These are phyloP conservation scores for Mechanitis messenoides DNA, from an alignment of 2,888 invertebrate species.

Conservation along the genomic window DNA sequence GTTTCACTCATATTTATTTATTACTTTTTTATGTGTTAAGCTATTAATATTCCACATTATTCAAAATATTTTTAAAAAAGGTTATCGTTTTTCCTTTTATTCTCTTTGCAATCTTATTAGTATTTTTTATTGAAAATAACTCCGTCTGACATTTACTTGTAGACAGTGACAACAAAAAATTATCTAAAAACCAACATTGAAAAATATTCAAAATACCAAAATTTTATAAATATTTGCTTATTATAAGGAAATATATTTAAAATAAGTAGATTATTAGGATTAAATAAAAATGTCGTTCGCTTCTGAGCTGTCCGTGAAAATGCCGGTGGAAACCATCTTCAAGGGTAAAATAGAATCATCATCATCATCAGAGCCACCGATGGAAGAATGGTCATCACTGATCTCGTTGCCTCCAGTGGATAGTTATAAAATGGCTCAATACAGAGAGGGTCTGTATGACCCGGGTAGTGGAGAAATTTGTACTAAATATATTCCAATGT, in stretches of 20 bases:
- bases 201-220: too few species aligned
- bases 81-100: too few species aligned
- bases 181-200: too few species aligned
- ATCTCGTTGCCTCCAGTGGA: slow-evolving; percentile 20
- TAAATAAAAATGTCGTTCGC: neutral
- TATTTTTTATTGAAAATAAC: too few species aligned
- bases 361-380: slow-evolving; percentile 39
- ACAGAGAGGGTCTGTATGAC: slow-evolving; percentile 37
- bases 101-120: too few species aligned
- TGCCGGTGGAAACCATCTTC: neutral
- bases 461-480: slow-evolving; percentile 51
- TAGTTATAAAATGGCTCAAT: slow-evolving; percentile 35
- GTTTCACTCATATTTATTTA: slow-evolving; percentile 4
- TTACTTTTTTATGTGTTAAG: slow-evolving; percentile 1
- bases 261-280: too few species aligned
- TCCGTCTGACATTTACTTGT: too few species aligned
- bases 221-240: too few species aligned
- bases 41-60: neutral
- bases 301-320: neutral
- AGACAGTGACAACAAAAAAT: too few species aligned
- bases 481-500: slow-evolving; percentile 42
- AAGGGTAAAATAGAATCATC: slow-evolving; percentile 11
- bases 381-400: slow-evolving; percentile 40
- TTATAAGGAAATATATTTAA: too few species aligned
- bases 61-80: neutral